These are phyloP conservation scores for Leptarthrus brevirostris DNA, from an alignment of 2,888 invertebrate species.

Conservation along the genomic window DNA sequence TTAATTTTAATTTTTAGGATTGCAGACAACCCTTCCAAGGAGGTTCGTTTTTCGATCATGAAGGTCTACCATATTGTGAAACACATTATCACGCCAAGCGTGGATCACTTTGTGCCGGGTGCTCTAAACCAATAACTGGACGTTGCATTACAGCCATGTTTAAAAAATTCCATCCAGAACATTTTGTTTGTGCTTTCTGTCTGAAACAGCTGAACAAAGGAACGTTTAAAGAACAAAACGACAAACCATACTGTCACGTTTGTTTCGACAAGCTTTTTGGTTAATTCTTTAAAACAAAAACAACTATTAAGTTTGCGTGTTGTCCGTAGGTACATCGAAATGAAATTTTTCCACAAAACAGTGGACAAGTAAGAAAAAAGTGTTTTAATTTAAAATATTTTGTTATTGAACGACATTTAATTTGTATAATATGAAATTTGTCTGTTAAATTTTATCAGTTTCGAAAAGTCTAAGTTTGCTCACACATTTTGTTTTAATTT, in stretches of 20 bases:
- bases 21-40: constrained; percentile 97
- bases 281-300: constrained; percentile 69
- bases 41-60: constrained; percentile 98
- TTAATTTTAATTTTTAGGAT: constrained; percentile 76
- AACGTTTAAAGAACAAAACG: constrained; percentile 99
- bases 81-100: constrained; percentile 98
- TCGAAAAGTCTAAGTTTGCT: no score
- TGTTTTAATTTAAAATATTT: no score
- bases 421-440: no score
- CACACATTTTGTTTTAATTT: no score
- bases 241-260: constrained; percentile 97
- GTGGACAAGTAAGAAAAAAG: no score
- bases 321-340: no score
- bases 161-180: constrained; percentile 98
- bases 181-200: constrained; percentile 99
- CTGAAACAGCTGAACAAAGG: constrained; percentile 97
- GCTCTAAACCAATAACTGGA: constrained; percentile 96
- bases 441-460: no score
- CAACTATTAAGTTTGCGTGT: no score
- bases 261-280: constrained; percentile 98
- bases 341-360: constrained; percentile 27
- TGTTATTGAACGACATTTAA: no score
- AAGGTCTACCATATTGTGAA: constrained; percentile 98
- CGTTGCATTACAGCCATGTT: constrained; percentile 99
- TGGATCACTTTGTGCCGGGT: constrained; percentile 97